Conservation (phyloP, 2,797 vertebrate species). For the Artibeus jamaicensis region DNA sequence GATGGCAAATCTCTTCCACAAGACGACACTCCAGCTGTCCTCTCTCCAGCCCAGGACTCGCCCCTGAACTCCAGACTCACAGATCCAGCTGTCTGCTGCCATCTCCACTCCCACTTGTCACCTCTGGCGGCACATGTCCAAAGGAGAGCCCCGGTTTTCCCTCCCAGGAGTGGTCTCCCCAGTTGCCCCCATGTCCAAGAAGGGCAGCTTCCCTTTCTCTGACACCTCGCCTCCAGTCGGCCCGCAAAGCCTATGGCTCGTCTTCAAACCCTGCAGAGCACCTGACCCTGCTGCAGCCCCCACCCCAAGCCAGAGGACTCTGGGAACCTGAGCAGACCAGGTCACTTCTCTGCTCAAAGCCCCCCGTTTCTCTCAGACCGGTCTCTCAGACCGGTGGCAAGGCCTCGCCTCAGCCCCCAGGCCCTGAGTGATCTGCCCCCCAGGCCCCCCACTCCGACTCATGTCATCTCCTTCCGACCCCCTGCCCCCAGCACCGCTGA, state of each 20-base stretch:
- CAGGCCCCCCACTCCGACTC: background rate
- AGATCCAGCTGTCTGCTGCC: background rate
- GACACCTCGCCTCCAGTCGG: background rate
- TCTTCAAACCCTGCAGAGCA: background rate
- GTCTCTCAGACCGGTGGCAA: background rate
- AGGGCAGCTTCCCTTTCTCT: background rate
- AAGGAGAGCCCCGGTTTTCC: background rate
- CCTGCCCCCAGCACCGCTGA: background rate
- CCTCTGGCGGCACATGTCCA: background rate
- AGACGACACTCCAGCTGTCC: too few relatives aligned
- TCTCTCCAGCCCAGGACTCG: background rate
- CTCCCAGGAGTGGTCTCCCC: background rate
- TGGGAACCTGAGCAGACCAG: background rate
- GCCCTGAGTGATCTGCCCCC: too few relatives aligned
- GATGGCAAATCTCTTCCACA: too few relatives aligned
- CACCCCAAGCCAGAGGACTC: background rate
- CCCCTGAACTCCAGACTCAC: background rate
- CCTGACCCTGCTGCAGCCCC: background rate
- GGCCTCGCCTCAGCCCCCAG: background rate
- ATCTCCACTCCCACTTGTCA: too few relatives aligned
- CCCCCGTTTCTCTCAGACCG: too few relatives aligned
- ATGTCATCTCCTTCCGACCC: background rate
- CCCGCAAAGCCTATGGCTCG: background rate
- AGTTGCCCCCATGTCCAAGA: background rate
- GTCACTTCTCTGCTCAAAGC: background rate